Base-by-base conservation (phyloP, 1,140 invertebrate species). In the Heliconius himera region DNA sequence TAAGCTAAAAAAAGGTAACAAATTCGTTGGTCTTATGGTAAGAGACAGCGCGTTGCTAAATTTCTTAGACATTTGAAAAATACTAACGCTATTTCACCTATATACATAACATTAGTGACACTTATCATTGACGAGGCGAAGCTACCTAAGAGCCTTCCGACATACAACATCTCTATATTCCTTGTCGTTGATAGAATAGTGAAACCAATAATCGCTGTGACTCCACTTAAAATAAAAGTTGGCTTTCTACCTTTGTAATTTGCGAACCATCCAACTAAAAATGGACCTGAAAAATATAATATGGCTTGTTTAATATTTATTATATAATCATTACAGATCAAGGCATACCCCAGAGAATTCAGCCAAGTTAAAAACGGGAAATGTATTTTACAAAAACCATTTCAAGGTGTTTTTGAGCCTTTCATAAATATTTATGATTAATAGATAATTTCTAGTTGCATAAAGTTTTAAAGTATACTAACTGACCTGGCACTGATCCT, bases 1-100 rank as follows among this genome's bases (percentile, higher is more conserved):
- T 11, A 46, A 4, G 41, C 11, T 46, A 13, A 46, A 11, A 0
- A 13, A 13, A 46, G 41, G 41, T 11, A 4, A 13, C 3, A 46
- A 46, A 46, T 46, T 13, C 0, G 13, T 46, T 46, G 41, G 11
- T 46, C 41, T 46, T 13, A 13, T 41, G 38, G 38, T 41, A 11
- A 41, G 8, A 41, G 2, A 41, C 9, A 41, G 38, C 41, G 41
- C 11, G 11, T 41, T 41, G 11, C 11, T 41, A 41, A 13, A 41
- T 41, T 41, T 9, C 41, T 41, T 41, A 41, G 41, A 41, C 13
- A 41, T 9, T 41, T 41, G 41, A 46, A 70, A 70, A 20, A 78
- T 79, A 84, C 83, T 83, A 46, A 84, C 83, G 79, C 79, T 26
- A 84, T 80, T 83, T 84, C 83, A 13, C 83, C 83, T 29, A 84